phyloP scores from a whole-genome alignment of 2,797 vertebrate genomes.

The Hypotaenidia okinawae region DNA sequence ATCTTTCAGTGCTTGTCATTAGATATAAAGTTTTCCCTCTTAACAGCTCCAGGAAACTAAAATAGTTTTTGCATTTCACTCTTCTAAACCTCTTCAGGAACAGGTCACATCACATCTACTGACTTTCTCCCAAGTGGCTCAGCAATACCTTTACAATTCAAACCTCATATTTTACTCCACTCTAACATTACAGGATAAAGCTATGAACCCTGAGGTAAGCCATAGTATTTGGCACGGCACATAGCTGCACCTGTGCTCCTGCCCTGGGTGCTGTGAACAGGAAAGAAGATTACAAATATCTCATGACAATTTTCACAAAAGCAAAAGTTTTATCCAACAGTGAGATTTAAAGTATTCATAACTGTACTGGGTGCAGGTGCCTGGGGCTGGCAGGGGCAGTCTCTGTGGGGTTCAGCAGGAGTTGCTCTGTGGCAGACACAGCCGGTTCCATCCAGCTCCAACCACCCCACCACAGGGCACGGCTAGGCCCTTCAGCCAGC shows the following conservation, averaged over 20 bases:
- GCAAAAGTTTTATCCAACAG: neutral
- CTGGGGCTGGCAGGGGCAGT: accelerated
- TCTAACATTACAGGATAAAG: neutral
- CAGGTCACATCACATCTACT: neutral
- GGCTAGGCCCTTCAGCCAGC: accelerated
- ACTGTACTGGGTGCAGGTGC: accelerated
- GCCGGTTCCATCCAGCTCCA: accelerated
- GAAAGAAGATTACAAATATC: neutral
- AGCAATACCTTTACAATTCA: neutral
- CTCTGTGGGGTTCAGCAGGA: accelerated
- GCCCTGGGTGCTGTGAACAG: neutral
- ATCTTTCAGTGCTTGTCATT: neutral
- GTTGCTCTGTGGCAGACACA: accelerated
- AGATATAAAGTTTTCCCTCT: neutral
- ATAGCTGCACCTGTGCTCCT: neutral
- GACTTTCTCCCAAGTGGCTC: neutral
- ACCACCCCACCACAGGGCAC: accelerated
- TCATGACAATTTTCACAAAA: neutral
- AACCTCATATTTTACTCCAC: neutral
- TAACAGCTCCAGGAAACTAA: neutral
- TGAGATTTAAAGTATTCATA: neutral
- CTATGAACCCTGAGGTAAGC: neutral
- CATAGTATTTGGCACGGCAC: accelerated
- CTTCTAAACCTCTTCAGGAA: neutral
- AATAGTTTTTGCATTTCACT: neutral